These are phyloP conservation scores for Rhaphigaster nebulosa DNA, from an alignment of 2,888 invertebrate species.

Conservation along the genomic window DNA sequence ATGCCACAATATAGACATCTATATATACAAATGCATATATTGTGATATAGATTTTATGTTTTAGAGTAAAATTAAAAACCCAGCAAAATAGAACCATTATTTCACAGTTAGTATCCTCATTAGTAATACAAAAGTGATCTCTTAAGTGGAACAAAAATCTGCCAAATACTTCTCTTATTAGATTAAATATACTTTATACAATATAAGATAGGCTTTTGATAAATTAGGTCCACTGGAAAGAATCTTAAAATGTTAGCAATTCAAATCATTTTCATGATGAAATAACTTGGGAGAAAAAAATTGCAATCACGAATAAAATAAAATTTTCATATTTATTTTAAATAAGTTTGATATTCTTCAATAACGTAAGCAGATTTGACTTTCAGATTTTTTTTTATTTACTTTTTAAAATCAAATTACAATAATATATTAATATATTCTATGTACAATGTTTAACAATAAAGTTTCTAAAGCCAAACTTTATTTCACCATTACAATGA, in stretches of 20 bases:
- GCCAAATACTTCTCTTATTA: background rate
- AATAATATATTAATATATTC: conserved; percentile 32
- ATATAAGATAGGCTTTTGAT: background rate
- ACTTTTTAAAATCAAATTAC: background rate
- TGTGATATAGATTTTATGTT: background rate
- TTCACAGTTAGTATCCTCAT: background rate
- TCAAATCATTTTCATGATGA: background rate
- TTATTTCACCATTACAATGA: background rate
- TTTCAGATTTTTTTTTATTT: background rate
- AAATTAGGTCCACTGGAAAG: background rate
- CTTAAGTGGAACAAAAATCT: background rate
- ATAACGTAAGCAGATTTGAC: background rate
- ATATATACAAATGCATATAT: background rate
- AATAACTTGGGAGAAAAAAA: background rate
- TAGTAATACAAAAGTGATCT: background rate
- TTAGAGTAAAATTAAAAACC: background rate
- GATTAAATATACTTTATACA: background rate
- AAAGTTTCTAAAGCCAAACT: conserved; percentile 21
- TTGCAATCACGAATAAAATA: background rate
- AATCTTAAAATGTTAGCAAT: background rate
- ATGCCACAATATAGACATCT: background rate
- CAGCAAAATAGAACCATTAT: background rate
- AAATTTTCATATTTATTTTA: background rate
- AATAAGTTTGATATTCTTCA: background rate
- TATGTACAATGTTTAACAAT: conserved; percentile 11